Conservation (phyloP, 2,888 invertebrate species). For the Drosophila meridionalis region DNA sequence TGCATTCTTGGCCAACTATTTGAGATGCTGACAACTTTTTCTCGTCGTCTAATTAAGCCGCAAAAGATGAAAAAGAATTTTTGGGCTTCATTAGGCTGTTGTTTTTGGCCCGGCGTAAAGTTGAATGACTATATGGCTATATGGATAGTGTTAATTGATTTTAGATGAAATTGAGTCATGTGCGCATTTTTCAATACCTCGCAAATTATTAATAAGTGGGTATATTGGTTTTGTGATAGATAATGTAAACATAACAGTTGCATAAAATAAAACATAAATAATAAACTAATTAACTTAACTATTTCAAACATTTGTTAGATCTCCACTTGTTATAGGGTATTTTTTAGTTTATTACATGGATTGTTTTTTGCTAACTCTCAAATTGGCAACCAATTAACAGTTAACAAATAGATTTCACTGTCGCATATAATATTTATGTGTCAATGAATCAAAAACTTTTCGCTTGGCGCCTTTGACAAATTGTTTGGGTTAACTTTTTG, state of each 20-base stretch:
- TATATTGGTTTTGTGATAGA: not conserved
- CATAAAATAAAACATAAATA: not conserved
- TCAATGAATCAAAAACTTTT: constrained; percentile 50
- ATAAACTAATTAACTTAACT: not conserved
- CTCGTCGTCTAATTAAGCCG: constrained; percentile 68
- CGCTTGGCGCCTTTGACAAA: constrained; percentile 50
- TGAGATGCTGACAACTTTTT: constrained; percentile 46
- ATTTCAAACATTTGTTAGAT: too few species aligned
- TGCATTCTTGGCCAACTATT: constrained; percentile 58
- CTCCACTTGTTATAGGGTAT: not conserved
- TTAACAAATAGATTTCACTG: constrained; percentile 72
- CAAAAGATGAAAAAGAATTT: constrained; percentile 63
- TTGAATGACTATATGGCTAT: constrained; percentile 24
- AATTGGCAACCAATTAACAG: constrained; percentile 75
- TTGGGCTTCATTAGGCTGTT: constrained; percentile 61
- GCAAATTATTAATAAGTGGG: not conserved
- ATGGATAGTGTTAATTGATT: constrained; percentile 57
- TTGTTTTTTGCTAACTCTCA: constrained; percentile 11
- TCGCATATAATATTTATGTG: constrained; percentile 42
- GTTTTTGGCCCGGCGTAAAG: constrained; percentile 26
- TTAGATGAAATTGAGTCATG: constrained; percentile 71
- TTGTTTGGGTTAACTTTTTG: constrained; percentile 32
- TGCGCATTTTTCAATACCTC: constrained; percentile 36
- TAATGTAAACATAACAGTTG: not conserved
- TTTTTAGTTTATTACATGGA: not conserved